Base-by-base conservation (phyloP, 1,140 invertebrate genomes). In the Bombus superbus region DNA sequence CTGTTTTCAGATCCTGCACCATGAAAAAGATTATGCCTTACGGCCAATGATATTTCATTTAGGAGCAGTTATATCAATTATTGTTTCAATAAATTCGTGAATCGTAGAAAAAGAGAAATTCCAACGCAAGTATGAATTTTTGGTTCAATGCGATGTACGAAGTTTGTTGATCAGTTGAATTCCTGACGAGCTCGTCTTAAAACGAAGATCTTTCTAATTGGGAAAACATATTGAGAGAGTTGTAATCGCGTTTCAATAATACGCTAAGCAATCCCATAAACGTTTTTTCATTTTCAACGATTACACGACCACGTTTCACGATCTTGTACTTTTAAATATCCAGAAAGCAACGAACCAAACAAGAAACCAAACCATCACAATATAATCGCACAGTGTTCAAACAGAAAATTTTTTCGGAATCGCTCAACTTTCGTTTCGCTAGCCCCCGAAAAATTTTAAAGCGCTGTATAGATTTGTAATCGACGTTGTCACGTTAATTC, bases 401-500 rank as follows among this genome's bases (percentile, higher is more conserved):
- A 18, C 13, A 10, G 2, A 32, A 44, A 32, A n/a, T n/a, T n/a
- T 22, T 13, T 15, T 8, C 2, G 0, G 2, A n/a, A 72, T 25
- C 40, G 2, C 5, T 10, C 10, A 3, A 73, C 11, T 73, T 73
- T 73, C 71, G 4, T 53, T 35, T 47, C n/a, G 44, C 44, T 22
- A 25, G 5, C 8, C 1, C 22, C 18, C 18, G 10, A 35, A 53
- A 75, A 25, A 53, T 53, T 18, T 15, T 35, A 25, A 53, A 13
- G n/a, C 44, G 2, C n/a, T 28, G 15, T 59, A 44, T 38, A 38
- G 57, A 64, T 77, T 69, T 77, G 68, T 83, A 77, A 77, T 75
- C 57, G 71, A 13, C n/a, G 35, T 25, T 35, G 44, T 62, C 6
- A 25, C 44, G 81, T 77, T 83, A 83, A 83, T 77, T 83, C 64